Percentiles rank a stretch among this genome's conserved stretches.
phyloP scores from a whole-genome alignment of 2,113 vertebrate species.

The Pontoporia blainvillei region DNA sequence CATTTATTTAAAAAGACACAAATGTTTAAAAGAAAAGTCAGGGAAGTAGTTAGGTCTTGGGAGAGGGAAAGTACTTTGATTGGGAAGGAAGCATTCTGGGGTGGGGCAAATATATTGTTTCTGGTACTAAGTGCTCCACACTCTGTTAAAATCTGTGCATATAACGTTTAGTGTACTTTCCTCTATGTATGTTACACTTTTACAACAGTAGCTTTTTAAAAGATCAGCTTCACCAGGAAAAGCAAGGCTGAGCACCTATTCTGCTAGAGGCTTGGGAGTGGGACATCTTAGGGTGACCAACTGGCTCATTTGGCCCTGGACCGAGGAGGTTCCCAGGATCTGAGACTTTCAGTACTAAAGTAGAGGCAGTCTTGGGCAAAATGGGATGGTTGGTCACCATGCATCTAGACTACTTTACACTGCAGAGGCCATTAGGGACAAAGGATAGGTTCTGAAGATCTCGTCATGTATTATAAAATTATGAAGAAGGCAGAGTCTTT shows the following conservation, averaged over 20 bases:
- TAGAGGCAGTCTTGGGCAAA: background rate
- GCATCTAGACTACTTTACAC: background rate
- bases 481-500: background rate
- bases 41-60: background rate
- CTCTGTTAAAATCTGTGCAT: background rate
- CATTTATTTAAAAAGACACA: background rate
- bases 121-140: background rate
- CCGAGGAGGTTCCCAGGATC: background rate
- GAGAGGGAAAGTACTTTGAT: background rate
- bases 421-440: background rate
- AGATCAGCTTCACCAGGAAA: background rate
- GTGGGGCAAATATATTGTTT: background rate
- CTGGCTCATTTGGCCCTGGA: background rate
- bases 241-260: background rate
- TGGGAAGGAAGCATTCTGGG: background rate
- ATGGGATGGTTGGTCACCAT: background rate
- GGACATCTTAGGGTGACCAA: background rate
- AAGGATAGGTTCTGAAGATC: background rate
- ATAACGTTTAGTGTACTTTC: background rate
- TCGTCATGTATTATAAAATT: background rate
- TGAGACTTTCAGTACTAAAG: background rate
- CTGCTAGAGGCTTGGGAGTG: background rate
- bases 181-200: background rate
- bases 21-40: background rate
- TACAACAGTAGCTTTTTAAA: background rate